Evolutionary conservation across 37 sponge, comb jelly and placozoan genomes (phyloP).

Genomic region (Spongilla lacustris): DNA sequence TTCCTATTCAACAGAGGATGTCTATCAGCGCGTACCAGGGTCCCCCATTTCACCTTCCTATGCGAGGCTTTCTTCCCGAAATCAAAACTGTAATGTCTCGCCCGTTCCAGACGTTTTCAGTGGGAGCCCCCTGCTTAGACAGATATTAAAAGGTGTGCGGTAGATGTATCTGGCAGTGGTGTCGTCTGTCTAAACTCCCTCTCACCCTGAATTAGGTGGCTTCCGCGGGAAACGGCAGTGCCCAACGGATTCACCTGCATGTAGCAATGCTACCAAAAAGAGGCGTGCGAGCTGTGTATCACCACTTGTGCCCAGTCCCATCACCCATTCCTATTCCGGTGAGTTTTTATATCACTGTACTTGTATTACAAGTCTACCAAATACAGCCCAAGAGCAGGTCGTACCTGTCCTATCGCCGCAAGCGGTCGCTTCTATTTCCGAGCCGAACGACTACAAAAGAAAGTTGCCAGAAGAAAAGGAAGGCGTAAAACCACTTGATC

Average conservation of each 20-base stretch:
- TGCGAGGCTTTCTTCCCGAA: background rate
- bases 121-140: conserved; percentile 53
- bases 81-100: background rate
- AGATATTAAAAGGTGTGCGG: conserved; percentile 4
- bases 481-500: conserved; percentile 30
- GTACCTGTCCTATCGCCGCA: conserved; percentile 20
- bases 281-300: no score
- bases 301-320: no score
- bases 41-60: conserved; percentile 42
- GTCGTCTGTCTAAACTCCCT: no score
- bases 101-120: background rate
- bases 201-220: no score
- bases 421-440: background rate
- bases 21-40: conserved; percentile 44
- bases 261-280: no score
- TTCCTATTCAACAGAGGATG: background rate
- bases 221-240: background rate
- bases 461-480: conserved; percentile 20
- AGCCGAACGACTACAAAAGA: background rate
- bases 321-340: background rate
- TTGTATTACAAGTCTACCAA: no score
- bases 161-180: background rate
- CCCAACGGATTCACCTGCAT: no score
- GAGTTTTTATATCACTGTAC: background rate
- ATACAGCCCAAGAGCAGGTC: conserved; percentile 35